Evolutionary conservation across 1,140 invertebrate genomes (phyloP), one percentile per base, ranked within the genome.

Genomic region (Choristoneura fumiferana): DNA sequence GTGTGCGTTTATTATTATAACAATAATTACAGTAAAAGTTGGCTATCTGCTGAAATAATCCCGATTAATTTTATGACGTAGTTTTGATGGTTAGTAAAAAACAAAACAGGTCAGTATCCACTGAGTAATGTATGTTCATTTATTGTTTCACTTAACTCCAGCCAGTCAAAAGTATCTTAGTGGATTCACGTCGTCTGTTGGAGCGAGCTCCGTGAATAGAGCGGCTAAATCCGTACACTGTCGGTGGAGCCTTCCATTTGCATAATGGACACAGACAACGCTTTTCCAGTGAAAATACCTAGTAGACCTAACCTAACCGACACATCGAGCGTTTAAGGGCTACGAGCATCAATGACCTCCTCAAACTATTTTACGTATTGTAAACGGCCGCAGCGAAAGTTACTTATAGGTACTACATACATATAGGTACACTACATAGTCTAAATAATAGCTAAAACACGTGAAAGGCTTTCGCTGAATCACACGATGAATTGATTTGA

Each of bases 231-330:
- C 68, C 64, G 72, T 69, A 72, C 65, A 53, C 54, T 55, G 72
- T 72, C 66, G 55, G 34, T 63, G 52, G 65, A 77, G 68, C 71
- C 76, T 54, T 82, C 69, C 63, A 84, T 84, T 84, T 83, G 73
- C 76, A 83, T 87, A 85, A 85, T 84, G 76, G 76, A 78, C 69
- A 63, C 65, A 69, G 75, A 75, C 71, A 76, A 71, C 65, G 69
- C 65, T 68, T 69, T 71, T 65, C 65, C 45, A 58, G 60, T 60
- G 59, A 67, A 77, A 71, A 71, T 67, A 69, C 68, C 62, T 43
- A 29, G 39, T 29, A 29, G 22, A 29, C 22, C 43, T 64, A 69
- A 76, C 62, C n/a, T 67, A 69, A 63, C 69, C 61, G 55, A 73
- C 67, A 73, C 63, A 73, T 71, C 70, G 68, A 65, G 73, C 64